These are phyloP conservation scores for Meteorus sp. DNA, from an alignment of 1,140 invertebrate genomes.

Conservation along the genomic window DNA sequence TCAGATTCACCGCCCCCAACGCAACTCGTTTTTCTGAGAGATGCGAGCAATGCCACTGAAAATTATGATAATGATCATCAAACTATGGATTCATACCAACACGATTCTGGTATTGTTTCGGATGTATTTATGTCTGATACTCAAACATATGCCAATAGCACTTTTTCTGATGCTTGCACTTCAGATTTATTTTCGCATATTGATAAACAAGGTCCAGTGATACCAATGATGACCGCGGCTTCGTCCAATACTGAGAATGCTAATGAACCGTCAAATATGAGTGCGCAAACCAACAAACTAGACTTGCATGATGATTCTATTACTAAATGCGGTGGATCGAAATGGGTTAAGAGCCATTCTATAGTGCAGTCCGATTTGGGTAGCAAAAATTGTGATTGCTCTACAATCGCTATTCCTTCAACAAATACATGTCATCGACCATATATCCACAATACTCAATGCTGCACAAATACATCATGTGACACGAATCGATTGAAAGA, in stretches of 20 bases:
- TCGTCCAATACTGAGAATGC: constrained; percentile 37
- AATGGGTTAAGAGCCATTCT: constrained; percentile 5
- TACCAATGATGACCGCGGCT: constrained; percentile 30
- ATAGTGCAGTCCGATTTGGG: background rate
- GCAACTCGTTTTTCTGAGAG: constrained; percentile 37
- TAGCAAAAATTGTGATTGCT: background rate
- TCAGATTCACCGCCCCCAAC: constrained; percentile 33
- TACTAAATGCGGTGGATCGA: constrained; percentile 12
- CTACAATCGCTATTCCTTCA: background rate
- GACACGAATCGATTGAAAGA: background rate
- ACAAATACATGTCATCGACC: background rate
- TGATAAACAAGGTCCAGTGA: constrained; percentile 12
- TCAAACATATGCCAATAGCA: constrained; percentile 40
- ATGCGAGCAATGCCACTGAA: constrained; percentile 36
- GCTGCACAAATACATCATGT: background rate
- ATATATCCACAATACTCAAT: background rate
- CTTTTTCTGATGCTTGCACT: constrained; percentile 32
- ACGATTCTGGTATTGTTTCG: constrained; percentile 42
- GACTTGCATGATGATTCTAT: constrained; percentile 3
- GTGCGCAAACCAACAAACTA: constrained; percentile 27
- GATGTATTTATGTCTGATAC: too few relatives aligned
- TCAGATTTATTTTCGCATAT: constrained; percentile 27
- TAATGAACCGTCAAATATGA: constrained; percentile 8
- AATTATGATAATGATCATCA: constrained; percentile 31
- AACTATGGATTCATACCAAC: constrained; percentile 25